Evolutionary conservation across 2,888 invertebrate species (phyloP).

Genomic region (Tiliacea citrago): DNA sequence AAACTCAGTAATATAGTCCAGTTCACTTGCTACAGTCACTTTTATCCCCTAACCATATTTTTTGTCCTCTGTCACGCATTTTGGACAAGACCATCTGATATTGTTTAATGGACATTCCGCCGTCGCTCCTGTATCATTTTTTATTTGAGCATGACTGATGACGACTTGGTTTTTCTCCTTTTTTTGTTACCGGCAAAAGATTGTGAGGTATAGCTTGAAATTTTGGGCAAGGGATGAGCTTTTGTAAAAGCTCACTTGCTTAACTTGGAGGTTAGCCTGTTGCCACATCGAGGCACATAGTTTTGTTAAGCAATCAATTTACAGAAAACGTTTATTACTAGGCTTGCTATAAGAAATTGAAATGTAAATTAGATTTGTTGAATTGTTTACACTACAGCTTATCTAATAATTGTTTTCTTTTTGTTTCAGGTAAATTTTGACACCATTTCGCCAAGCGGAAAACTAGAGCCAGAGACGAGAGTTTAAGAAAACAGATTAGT

Average conservation of each 20-base stretch:
- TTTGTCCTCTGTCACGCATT: slow-evolving; percentile 66
- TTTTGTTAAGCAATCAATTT: neutral
- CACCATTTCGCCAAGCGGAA: neutral
- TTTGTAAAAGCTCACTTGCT: too few relatives aligned
- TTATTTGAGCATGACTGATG: slow-evolving; percentile 64
- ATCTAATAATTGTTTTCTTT: slow-evolving; percentile 20
- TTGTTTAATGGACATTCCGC: slow-evolving; percentile 78
- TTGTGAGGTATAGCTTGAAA: slow-evolving; percentile 20
- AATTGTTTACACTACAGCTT: neutral
- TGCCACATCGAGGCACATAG: neutral
- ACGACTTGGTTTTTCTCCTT: slow-evolving; percentile 21
- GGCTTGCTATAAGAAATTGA: too few relatives aligned
- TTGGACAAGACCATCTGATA: slow-evolving; percentile 67
- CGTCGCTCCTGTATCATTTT: slow-evolving; percentile 67
- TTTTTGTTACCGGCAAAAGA: slow-evolving; percentile 46
- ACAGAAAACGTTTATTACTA: too few relatives aligned
- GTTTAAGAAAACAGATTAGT: neutral
- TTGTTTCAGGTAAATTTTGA: slow-evolving; percentile 59
- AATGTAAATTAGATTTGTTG: too few relatives aligned
- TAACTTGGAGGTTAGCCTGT: neutral
- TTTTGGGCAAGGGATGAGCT: slow-evolving; percentile 19
- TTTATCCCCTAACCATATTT: slow-evolving; percentile 56
- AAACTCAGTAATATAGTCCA: slow-evolving; percentile 2
- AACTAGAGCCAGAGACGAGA: neutral
- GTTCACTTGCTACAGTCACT: slow-evolving; percentile 24